Base-by-base conservation (phyloP, 2,113 vertebrate genomes). In the Callaeas wilsoni region DNA sequence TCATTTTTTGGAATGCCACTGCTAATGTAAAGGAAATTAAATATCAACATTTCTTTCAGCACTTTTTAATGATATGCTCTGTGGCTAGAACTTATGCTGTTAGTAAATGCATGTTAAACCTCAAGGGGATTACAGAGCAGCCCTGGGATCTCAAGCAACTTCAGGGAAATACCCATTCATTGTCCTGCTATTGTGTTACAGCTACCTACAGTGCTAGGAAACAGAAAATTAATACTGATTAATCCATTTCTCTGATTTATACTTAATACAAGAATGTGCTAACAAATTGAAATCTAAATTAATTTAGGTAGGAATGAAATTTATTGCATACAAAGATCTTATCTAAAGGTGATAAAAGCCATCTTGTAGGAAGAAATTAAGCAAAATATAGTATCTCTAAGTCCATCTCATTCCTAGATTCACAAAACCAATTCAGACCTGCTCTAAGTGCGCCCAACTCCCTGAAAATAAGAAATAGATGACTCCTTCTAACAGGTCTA, bases 21-120 rank as follows among this genome's bases (percentile, higher is more conserved):
- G 73, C 77, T 94, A 95, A 96, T 84, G 52, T 95, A 93, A 92
- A 96, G 88, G 93, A 96, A 97, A 96, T 96, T 81, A 96, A 95
- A 94, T 92, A 96, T 85, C 82, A 93, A 90, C 86, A 92, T 96
- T 92, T 95, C 96, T 96, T 96, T 97, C 96, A 96, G 83, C 94
- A 78, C 93, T 88, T 95, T 93, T 95, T 96, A 97, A 97, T 96
- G 80, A 79, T 65, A 64, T 47, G 62, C 62, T 95, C 84, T 96
- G 88, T 93, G 90, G 90, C 41, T 79, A 90, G 57, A 96, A 94
- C 37, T 84, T 93, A 79, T 0, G 7, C 80, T 59, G 22, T 78
- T 84, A 86, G 60, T 71, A 94, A 96, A 75, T 46, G 69, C 57
- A 92, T 9, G 57, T 73, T 89, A 94, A 92, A 93, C 62, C 33